Base-by-base conservation (phyloP, 64 coral and sea anemone species). In the Montipora efflorescens region DNA sequence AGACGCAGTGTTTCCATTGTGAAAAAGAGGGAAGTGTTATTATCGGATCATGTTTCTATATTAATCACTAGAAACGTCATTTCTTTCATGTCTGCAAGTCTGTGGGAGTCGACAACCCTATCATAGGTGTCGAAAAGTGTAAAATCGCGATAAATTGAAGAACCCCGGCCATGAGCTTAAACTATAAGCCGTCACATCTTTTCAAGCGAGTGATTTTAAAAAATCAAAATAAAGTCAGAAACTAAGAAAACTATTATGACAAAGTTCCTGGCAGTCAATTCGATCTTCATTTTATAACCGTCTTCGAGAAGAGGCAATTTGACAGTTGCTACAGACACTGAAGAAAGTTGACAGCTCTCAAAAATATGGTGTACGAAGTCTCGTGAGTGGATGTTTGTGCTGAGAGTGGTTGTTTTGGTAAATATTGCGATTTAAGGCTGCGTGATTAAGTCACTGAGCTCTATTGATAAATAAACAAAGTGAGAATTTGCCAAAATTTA, bases 141-240 rank as follows among this genome's bases (percentile, higher is more conserved):
- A 72, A 50, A 18, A 14, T 66, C 21, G 25, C 16, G 21, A 22
- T n/a, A 70, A 47, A 3, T 50, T 46, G 46, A 72, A 49, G 14
- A 57, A 8, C 11, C 53, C 53, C 53, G 53, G 6, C 49, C 28
- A 49, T 48, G 15, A 50, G 28, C 59, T 84, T 71, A 70, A 86
- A 71, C 49, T 86, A 50, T 45, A 66, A 86, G 49, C 16, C 14
- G 19, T 71, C 62, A 14, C 18, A 51, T 48, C 68, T 68, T 48
- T 86, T 68, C 81, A 86, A 72, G 62, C 19, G 64, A 71, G 25
- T 72, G 45, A n/a, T 8, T 86, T 82, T 68, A 86, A 44, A 14
- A 52, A 23, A 72, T 7, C 82, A 72, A 49, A 72, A 71, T 66
- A 86, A 69, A 43, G 46, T 43, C 59, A 14, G 28, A 7, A 66